Percentiles rank a stretch among this genome's conserved stretches.
Conservation (phyloP, 2,888 invertebrate genomes). For the Pseudoips prasinana region DNA sequence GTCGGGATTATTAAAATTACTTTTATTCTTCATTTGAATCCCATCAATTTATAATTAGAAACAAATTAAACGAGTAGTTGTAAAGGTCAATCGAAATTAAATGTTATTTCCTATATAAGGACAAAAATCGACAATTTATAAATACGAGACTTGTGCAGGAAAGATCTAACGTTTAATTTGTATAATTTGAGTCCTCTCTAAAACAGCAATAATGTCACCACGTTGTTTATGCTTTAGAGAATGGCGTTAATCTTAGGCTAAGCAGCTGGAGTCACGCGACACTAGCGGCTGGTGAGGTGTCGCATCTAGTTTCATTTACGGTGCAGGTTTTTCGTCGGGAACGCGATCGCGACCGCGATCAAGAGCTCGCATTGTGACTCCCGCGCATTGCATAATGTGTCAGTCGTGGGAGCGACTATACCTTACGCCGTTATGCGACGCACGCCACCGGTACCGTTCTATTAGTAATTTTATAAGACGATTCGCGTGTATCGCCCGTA, state of each 20-base stretch:
- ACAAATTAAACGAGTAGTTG: slow-evolving; percentile 8
- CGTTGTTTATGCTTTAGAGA: neutral
- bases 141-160: neutral
- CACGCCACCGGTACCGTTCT: slow-evolving; percentile 78
- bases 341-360: slow-evolving; percentile 59
- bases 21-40: slow-evolving; percentile 7
- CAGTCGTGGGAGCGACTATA: slow-evolving; percentile 69
- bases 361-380: slow-evolving; percentile 59
- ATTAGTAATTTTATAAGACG: slow-evolving; percentile 79
- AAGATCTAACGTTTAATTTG: too few relatives aligned
- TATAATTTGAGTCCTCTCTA: too few relatives aligned
- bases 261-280: slow-evolving; percentile 22
- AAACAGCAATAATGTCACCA: neutral
- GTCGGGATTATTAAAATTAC: slow-evolving; percentile 11
- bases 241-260: neutral
- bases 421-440: slow-evolving; percentile 72
- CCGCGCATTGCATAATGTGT: slow-evolving; percentile 71
- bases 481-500: slow-evolving; percentile 74
- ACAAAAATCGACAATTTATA: neutral
- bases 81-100: slow-evolving; percentile 10
- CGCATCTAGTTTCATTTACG: slow-evolving; percentile 49
- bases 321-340: slow-evolving; percentile 60
- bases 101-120: neutral
- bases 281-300: slow-evolving; percentile 16
- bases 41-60: slow-evolving; percentile 9